These are phyloP conservation scores for Blastobasis lacticolella DNA, from an alignment of 2,888 invertebrate genomes.

Conservation along the genomic window DNA sequence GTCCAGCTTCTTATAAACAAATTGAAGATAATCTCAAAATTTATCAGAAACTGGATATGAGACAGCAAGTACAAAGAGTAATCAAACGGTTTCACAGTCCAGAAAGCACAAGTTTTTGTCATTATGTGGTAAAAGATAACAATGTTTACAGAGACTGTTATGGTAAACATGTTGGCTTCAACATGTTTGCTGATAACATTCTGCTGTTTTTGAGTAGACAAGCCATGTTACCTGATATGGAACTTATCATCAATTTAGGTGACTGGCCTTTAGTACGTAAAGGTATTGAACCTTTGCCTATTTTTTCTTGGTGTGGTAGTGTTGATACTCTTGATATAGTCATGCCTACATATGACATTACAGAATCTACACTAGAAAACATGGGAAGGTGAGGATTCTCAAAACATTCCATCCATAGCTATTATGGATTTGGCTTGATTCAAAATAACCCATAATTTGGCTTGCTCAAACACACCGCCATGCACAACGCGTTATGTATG, in stretches of 20 bases:
- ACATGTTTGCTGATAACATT: slow-evolving; percentile 94
- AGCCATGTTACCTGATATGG: slow-evolving; percentile 87
- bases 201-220: slow-evolving; percentile 87
- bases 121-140: slow-evolving; percentile 90
- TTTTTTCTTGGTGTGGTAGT: slow-evolving; percentile 98
- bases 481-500: no score
- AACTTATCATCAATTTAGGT: slow-evolving; percentile 93
- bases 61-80: slow-evolving; percentile 75
- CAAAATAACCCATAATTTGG: no score
- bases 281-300: slow-evolving; percentile 77
- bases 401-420: neutral
- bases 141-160: slow-evolving; percentile 90
- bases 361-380: slow-evolving; percentile 92
- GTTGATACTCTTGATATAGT: slow-evolving; percentile 89
- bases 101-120: slow-evolving; percentile 89
- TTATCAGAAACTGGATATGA: slow-evolving; percentile 83
- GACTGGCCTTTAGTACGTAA: slow-evolving; percentile 92
- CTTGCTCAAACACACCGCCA: no score
- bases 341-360: slow-evolving; percentile 96
- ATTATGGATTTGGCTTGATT: no score
- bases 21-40: slow-evolving; percentile 81
- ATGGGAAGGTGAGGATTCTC: slow-evolving; percentile 85
- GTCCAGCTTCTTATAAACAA: slow-evolving; percentile 77
- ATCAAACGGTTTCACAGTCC: slow-evolving; percentile 83
- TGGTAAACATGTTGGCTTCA: slow-evolving; percentile 96